Evolutionary conservation across 2,113 vertebrate species (phyloP).

Genomic region (Sula dactylatra): DNA sequence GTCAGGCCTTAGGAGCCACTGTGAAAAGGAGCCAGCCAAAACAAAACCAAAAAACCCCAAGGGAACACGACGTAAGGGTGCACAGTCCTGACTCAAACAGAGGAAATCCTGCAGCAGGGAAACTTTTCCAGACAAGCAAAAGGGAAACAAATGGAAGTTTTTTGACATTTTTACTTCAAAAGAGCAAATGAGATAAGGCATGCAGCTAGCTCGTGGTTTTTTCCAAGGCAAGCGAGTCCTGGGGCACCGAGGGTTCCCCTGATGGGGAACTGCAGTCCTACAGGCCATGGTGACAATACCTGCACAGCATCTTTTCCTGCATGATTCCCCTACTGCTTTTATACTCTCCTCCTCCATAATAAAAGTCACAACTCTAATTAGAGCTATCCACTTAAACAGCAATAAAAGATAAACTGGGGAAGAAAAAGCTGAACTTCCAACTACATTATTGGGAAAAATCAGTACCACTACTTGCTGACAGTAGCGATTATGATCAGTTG

Average conservation of each 20-base stretch:
- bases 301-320: background rate
- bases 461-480: background rate
- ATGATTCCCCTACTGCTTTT: background rate
- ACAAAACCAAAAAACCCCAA: background rate
- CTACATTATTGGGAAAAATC: background rate
- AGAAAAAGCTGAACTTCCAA: background rate
- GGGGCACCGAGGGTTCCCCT: background rate
- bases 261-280: background rate
- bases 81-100: background rate
- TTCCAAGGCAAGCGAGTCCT: background rate
- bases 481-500: background rate
- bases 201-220: background rate
- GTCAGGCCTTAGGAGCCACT: background rate
- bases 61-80: background rate
- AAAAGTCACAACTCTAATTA: background rate
- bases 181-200: background rate
- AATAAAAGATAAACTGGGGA: background rate
- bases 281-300: fast-evolving
- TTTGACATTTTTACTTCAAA: background rate
- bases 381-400: background rate
- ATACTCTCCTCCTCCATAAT: background rate
- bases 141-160: background rate
- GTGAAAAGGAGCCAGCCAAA: background rate
- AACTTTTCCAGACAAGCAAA: background rate
- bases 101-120: background rate